Evolutionary conservation across 2,113 vertebrate genomes (phyloP), one percentile per base, ranked within the genome.

Genomic region (Toxotes chatareus): DNA sequence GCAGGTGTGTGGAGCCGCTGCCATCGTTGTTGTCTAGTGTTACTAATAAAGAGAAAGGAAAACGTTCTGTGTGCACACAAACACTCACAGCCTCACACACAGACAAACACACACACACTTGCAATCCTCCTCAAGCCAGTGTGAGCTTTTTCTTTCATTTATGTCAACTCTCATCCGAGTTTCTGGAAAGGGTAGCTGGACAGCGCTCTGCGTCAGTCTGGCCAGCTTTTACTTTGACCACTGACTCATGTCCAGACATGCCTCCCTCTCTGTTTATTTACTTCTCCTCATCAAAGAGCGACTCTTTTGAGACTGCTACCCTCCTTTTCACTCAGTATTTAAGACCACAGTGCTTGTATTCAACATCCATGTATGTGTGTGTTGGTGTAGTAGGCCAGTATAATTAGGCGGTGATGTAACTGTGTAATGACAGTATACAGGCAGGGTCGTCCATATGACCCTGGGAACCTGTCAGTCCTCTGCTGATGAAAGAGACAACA

Each of bases 401-500:
- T 92, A 92, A 93, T 93, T 86, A 93, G 85, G 85, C 59, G 63
- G 76, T 89, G 90, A 94, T 89, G 88, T 85, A 91, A 93, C 82
- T 65, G 76, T 74, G 64, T 94, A 94, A 94, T 92, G 92, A 94
- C 82, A 82, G 84, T 85, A 80, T 76, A 74, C 91, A 91, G 83
- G 44, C 86, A 78, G 62, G 87, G 92, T 93, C 89, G 82, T 59
- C 83, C 73, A 66, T 89, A 57, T 76, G 91, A 92, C 90, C 93
- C 92, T 94, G 93, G 93, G 93, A 95, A 95, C 90, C 91, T 84
- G 93, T 91, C 86, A 82, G 86, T 85, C 73, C 59, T 63, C 59
- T n/a, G 65, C 90, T 88, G 91, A 95, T 95, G 92, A 94, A 94
- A 94, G 94, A 86, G 75, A 67, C 69, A 56, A 67, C 44, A 74